Percentiles rank a stretch among this genome's conserved stretches.
Evolutionary conservation across 2,888 invertebrate species (phyloP).

Genomic region (Metellina segmentata): DNA sequence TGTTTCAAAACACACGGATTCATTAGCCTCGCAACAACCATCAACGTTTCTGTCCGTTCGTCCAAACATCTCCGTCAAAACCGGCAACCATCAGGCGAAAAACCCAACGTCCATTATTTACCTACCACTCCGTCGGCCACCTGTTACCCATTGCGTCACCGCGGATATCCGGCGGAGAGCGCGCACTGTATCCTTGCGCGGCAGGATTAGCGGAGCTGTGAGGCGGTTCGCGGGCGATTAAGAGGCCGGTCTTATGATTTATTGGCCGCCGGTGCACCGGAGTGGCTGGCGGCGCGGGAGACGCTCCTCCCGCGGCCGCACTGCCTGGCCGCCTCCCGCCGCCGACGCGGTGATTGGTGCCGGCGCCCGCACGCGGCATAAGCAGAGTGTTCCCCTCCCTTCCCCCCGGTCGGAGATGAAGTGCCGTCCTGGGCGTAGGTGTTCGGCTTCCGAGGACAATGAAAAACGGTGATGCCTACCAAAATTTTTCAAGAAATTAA

Average conservation of each 20-base stretch:
- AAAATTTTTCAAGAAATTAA: no score
- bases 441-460: background rate
- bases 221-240: conserved; percentile 21
- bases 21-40: no score
- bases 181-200: conserved; percentile 68
- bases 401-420: background rate
- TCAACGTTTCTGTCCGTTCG: no score
- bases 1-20: no score
- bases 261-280: conserved; percentile 62
- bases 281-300: conserved; percentile 54
- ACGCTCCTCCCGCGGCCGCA: conserved; percentile 60
- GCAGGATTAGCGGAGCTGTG: background rate
- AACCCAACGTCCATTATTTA: background rate
- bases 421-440: background rate
- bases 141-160: conserved; percentile 34
- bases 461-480: no score
- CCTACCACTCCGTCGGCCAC: conserved; percentile 14
- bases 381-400: background rate
- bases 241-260: conserved; percentile 60
- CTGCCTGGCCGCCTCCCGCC: background rate
- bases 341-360: conserved; percentile 2
- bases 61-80: background rate
- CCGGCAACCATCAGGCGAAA: background rate
- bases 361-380: no score
- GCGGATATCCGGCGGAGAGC: conserved; percentile 63